These are phyloP conservation scores for Alethe diademata DNA, from an alignment of 2,113 vertebrate species.

Conservation along the genomic window DNA sequence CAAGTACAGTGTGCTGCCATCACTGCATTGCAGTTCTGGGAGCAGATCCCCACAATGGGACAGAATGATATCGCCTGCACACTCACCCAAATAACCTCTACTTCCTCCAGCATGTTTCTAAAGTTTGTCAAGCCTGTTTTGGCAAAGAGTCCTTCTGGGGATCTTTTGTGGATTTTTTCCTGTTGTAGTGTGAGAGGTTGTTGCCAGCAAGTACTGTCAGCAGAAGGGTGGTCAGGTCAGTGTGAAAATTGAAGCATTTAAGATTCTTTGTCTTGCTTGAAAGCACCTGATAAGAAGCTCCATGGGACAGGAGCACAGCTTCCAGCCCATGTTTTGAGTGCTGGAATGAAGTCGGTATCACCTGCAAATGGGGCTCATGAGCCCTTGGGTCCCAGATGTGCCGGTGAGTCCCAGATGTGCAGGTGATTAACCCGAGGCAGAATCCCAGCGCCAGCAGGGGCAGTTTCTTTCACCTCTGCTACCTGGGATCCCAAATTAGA, in stretches of 20 bases:
- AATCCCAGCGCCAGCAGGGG: background rate
- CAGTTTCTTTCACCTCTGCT: background rate
- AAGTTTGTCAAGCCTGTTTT: background rate
- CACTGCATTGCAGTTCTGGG: background rate
- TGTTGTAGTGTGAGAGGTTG: background rate
- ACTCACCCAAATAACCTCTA: background rate
- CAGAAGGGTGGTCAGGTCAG: background rate
- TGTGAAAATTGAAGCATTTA: background rate
- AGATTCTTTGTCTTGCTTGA: background rate
- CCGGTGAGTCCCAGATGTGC: background rate
- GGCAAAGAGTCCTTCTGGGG: background rate
- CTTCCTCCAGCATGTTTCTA: background rate
- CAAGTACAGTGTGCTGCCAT: background rate
- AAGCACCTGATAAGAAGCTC: background rate
- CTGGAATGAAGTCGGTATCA: rapidly evolving
- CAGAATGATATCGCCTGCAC: background rate
- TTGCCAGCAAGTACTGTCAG: background rate
- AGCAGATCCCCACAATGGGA: background rate
- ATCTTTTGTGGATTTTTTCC: background rate
- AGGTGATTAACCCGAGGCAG: background rate
- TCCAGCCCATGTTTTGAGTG: background rate
- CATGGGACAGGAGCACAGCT: background rate
- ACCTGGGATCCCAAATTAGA: background rate
- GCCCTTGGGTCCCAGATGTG: background rate
- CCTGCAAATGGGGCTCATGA: background rate